Conservation (phyloP, 2,888 invertebrate genomes). For the Oligia latruncula region DNA sequence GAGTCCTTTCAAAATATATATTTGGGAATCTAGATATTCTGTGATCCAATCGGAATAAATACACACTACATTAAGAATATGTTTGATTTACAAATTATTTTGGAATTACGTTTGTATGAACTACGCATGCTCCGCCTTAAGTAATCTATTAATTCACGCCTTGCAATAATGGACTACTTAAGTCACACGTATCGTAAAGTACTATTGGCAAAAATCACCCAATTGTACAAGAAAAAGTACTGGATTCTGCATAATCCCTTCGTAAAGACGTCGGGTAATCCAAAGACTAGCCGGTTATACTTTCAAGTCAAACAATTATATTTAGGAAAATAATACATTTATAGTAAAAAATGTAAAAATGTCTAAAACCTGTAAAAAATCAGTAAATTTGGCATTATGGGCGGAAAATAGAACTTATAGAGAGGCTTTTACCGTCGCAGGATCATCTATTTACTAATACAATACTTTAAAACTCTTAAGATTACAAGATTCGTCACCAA, state of each 20-base stretch:
- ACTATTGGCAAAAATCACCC: not conserved
- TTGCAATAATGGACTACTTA: not conserved
- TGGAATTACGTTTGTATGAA: no score
- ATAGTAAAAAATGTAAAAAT: slow-evolving; percentile 38
- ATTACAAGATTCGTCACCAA: slow-evolving; percentile 10
- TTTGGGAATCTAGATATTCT: no score
- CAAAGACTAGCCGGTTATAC: not conserved
- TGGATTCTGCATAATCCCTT: not conserved
- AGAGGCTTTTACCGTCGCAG: slow-evolving; percentile 5
- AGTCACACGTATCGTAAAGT: not conserved
- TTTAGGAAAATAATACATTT: slow-evolving; percentile 4
- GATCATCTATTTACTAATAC: not conserved
- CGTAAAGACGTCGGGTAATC: slow-evolving; percentile 5
- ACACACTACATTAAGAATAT: no score
- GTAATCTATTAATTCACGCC: no score
- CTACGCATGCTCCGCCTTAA: no score
- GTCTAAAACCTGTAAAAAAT: slow-evolving; percentile 61
- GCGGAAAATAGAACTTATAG: slow-evolving; percentile 31
- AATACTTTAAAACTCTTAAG: slow-evolving; percentile 2
- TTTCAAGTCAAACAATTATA: not conserved
- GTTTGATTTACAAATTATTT: no score
- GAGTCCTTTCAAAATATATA: no score
- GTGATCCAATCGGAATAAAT: no score
- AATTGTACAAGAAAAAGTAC: not conserved
- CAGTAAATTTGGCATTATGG: slow-evolving; percentile 66